These are phyloP conservation scores for Gerris buenoi DNA, from an alignment of 1,140 invertebrate genomes.

Conservation along the genomic window DNA sequence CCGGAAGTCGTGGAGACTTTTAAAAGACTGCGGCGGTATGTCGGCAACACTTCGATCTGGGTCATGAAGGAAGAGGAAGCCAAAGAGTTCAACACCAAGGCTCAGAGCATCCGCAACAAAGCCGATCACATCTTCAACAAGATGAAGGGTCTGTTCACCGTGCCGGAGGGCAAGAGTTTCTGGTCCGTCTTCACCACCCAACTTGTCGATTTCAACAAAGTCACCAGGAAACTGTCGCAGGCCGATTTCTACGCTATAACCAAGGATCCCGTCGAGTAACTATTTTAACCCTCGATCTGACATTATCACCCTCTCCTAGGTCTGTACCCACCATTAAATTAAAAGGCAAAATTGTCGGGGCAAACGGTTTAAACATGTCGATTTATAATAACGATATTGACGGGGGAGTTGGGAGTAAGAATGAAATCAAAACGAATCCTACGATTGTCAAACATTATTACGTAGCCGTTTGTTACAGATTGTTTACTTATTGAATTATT, in stretches of 20 bases:
- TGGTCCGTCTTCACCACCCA: slow-evolving; percentile 25
- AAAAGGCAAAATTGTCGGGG: no score
- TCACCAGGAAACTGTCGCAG: not conserved
- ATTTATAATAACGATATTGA: no score
- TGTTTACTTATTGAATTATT: no score
- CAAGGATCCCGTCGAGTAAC: not conserved
- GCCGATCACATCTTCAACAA: slow-evolving; percentile 46
- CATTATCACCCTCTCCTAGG: no score
- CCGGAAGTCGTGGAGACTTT: slow-evolving; percentile 63
- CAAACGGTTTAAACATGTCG: no score
- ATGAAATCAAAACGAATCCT: no score
- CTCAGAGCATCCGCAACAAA: slow-evolving; percentile 45
- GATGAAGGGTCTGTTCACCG: slow-evolving; percentile 38
- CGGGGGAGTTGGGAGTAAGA: no score
- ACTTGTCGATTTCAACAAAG: not conserved
- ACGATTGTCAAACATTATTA: no score
- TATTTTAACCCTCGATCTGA: no score
- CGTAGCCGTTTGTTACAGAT: no score
- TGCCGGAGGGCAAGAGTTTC: slow-evolving; percentile 36
- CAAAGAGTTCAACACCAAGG: slow-evolving; percentile 42
- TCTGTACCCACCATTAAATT: no score
- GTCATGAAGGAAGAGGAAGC: slow-evolving; percentile 34
- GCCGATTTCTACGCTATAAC: not conserved
- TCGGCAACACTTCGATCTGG: slow-evolving; percentile 58
- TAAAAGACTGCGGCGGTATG: slow-evolving; percentile 36